Conservation (phyloP, 2,888 invertebrate species). For the Trachelus stipa region DNA sequence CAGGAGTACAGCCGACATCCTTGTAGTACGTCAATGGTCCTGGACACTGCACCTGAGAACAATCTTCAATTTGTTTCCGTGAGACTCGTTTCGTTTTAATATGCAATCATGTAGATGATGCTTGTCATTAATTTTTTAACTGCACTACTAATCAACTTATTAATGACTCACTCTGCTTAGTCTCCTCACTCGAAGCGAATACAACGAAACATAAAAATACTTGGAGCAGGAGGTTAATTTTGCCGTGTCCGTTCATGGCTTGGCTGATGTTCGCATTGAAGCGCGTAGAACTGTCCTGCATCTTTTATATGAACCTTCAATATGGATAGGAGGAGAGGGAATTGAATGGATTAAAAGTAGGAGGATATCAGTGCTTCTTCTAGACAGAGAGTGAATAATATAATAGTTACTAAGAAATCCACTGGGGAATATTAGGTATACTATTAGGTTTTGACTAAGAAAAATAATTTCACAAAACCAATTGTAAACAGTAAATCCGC, state of each 20-base stretch:
- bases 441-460: neutral
- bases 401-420: neutral
- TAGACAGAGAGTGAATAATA: neutral
- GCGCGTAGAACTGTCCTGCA: neutral
- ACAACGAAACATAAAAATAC: neutral
- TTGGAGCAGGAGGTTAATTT: neutral
- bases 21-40: constrained; percentile 49
- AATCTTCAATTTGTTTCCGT: constrained; percentile 18
- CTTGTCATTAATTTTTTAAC: neutral
- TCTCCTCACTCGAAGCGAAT: neutral
- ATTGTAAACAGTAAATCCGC: neutral
- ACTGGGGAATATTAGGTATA: neutral
- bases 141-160: neutral
- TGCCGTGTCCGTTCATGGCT: neutral
- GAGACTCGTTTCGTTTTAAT: neutral
- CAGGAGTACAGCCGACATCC: constrained; percentile 43
- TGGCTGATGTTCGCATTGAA: neutral
- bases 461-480: neutral
- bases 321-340: neutral
- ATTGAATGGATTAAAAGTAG: neutral
- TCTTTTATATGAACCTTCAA: constrained; percentile 3
- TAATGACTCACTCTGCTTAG: neutral
- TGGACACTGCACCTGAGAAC: constrained; percentile 41
- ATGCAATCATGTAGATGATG: neutral
- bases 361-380: neutral